Evolutionary conservation across 2,113 vertebrate species (phyloP), one percentile per base, ranked within the genome.

Genomic region (Dromas ardeola): DNA sequence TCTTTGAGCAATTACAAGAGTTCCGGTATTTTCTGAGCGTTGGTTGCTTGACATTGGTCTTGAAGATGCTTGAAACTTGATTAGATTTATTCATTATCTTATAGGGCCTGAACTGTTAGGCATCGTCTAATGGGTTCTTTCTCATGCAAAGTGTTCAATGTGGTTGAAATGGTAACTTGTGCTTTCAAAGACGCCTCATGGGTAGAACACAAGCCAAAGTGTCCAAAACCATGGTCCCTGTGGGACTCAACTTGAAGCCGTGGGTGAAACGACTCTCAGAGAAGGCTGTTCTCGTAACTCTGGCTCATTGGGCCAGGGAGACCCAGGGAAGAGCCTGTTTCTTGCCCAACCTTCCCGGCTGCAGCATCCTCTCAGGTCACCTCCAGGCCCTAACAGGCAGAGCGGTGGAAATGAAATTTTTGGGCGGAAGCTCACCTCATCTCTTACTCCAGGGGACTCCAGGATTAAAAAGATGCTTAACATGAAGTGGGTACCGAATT

Each of bases 341-440:
- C 32, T 55, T 2, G 0, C 16, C 26, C 12, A 4, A 0, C 52
- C 15, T 9, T 40, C 32, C 30, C n/a, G 36, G 34, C 38, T 43
- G 6, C 45, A 13, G 38, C 50, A 29, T 71, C 52, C 22, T 15
- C 47, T 15, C 22, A 25, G 29, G 22, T 55, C 2, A 0, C 34
- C 23, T 65, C 66, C 40, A n/a, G 49, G 11, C 62, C 66, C 56
- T 30, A 8, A 62, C 42, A 36, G 29, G 21, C 42, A 43, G 14
- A 38, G 72, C 29, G 22, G 6, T 23, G 20, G 52, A 59, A 38
- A 14, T 26, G 2, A 25, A 42, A 9, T 52, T 59, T 21, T 30
- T 8, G 38, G 11, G 27, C 22, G n/a, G 52, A 47, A 36, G 52
- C 30, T 94, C 43, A 34, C 13, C 34, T 81, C 19, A 27, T 63